Base-by-base conservation (phyloP, 2,113 vertebrate species). In the Halichoerus grypus region DNA sequence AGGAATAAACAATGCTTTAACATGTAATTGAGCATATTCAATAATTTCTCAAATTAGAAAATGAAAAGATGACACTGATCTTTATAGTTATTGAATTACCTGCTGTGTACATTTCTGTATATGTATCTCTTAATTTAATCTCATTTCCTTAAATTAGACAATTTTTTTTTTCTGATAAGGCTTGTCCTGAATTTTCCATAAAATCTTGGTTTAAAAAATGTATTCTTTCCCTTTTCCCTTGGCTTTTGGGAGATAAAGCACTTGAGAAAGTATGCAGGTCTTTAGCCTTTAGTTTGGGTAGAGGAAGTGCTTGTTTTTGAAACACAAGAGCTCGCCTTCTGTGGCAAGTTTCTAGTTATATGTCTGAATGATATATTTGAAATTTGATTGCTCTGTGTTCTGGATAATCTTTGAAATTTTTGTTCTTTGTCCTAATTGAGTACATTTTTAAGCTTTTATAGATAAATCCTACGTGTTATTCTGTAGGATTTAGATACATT, bases 181-280 rank as follows among this genome's bases (percentile, higher is more conserved):
- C 33, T 83, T 86, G 72, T n/a, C 86, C 89, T 95, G 84, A 63
- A 63, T 96, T 97, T 95, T 82, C 36, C 26, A 26, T 33, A 39
- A 5, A 88, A 3, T 88, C 10, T 57, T 96, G 87, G 59, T 77
- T 96, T 96, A 51, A 81, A 87, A 72, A 53, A 79, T 88, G 19
- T 71, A 42, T 77, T 51, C 39, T 33, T 10, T 11, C 5, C 26
- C 1, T 33, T 86, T 87, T 53, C 22, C 8, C 13, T 57, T 57
- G 12, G 18, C 39, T 81, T 94, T 91, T 74, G 74, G 76, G 77
- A 96, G 69, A 49, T 9, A 82, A 83, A 87, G 33, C 65, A 15
- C 26, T 84, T 90, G 88, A 57, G 31, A 77, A 80, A 33, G 24
- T 31, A 24, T 39, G 19, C 16, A 63, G 74, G 11, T 71, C 76